A percentile compares a stretch with the other conserved stretches of the same genome.
These are phyloP conservation scores for Neolamprologus sp. DNA, from an alignment of 2,113 vertebrate species.

Conservation along the genomic window DNA sequence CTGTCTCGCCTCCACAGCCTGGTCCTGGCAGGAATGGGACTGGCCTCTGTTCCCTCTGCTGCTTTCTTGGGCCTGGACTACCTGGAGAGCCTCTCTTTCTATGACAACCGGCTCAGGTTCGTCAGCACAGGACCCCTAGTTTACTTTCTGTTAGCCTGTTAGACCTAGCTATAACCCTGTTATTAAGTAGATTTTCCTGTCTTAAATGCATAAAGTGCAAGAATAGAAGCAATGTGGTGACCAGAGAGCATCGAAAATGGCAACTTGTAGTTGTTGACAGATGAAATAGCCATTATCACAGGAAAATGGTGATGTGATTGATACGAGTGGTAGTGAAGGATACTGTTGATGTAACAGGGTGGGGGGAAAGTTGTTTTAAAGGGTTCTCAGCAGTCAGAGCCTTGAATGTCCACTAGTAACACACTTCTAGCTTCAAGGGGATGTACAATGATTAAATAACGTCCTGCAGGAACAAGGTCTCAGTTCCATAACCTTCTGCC, in stretches of 20 bases:
- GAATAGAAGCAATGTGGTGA: neutral
- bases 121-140: neutral
- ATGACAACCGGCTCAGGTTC: slow-evolving; percentile 69
- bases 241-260: neutral
- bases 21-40: slow-evolving; percentile 76
- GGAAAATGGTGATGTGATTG: neutral
- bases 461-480: neutral
- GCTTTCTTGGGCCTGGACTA: slow-evolving; percentile 76
- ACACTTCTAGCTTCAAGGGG: neutral
- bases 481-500: neutral
- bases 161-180: neutral
- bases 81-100: slow-evolving; percentile 79
- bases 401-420: neutral
- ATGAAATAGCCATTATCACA: neutral
- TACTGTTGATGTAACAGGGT: neutral
- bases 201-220: neutral
- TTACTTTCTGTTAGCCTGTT: neutral
- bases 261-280: neutral
- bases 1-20: slow-evolving; percentile 75
- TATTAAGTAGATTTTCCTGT: neutral
- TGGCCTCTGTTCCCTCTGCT: slow-evolving; percentile 65
- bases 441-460: accelerated
- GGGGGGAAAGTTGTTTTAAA: neutral
- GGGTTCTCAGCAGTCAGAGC: neutral
- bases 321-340: neutral